These are phyloP conservation scores for Caerostris darwini DNA, from an alignment of 1,140 invertebrate genomes.

Conservation along the genomic window DNA sequence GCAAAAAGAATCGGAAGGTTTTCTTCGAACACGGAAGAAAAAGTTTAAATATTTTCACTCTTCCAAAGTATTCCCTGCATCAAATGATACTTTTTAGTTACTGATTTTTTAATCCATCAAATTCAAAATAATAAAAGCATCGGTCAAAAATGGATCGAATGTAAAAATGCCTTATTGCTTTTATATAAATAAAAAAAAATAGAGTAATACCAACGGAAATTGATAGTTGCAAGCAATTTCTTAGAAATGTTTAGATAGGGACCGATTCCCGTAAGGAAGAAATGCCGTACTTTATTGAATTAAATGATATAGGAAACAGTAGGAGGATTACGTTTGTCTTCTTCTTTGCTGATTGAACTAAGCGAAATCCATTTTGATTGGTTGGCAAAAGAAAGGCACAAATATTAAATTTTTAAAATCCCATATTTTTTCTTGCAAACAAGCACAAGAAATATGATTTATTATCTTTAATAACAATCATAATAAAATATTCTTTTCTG, in stretches of 20 bases:
- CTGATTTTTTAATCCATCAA: slow-evolving; percentile 5
- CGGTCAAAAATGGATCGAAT: not conserved
- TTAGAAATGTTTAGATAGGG: slow-evolving; percentile 51
- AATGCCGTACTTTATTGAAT: slow-evolving; percentile 48
- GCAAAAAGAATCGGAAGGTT: too few relatives aligned
- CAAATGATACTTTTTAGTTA: not conserved
- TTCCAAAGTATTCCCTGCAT: too few relatives aligned
- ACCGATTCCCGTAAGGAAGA: not conserved
- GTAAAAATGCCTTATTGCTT: not conserved
- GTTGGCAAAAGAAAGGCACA: slow-evolving; percentile 13
- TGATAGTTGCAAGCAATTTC: slow-evolving; percentile 35
- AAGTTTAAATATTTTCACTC: too few relatives aligned
- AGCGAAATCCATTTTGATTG: slow-evolving; percentile 40
- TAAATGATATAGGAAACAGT: slow-evolving; percentile 35
- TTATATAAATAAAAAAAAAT: not conserved
- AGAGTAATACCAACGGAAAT: not conserved
- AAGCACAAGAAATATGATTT: too few relatives aligned
- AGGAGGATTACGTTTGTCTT: slow-evolving; percentile 1
- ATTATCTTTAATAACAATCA: too few relatives aligned
- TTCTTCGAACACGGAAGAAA: too few relatives aligned
- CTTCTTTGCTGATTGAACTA: slow-evolving; percentile 31
- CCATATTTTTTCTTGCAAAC: too few relatives aligned
- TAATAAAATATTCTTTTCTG: too few relatives aligned
- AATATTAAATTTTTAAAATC: slow-evolving; percentile 42
- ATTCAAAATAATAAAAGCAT: not conserved